A percentile compares a stretch with the other conserved stretches of the same genome.
phyloP scores from a whole-genome alignment of 2,888 invertebrate genomes.

The Melipona beecheii region DNA sequence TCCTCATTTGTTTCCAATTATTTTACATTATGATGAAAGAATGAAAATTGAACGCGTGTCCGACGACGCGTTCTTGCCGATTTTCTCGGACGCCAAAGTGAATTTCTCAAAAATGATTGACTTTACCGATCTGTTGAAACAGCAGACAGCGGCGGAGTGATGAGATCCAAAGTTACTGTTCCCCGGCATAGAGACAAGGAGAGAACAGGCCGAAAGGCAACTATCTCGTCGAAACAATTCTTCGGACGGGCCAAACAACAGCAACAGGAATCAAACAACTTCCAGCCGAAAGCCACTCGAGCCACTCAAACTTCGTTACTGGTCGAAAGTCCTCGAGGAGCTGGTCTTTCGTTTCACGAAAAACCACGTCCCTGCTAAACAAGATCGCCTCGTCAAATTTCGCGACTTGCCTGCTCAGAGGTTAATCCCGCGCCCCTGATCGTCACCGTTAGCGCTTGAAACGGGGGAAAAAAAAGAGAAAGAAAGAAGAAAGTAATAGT shows the following conservation, averaged over 20 bases:
- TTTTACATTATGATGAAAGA: too few species aligned
- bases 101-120: background rate
- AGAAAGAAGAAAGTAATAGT: too few species aligned
- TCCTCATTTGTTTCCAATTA: too few species aligned
- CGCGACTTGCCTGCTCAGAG: background rate
- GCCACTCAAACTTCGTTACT: constrained; percentile 35
- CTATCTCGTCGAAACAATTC: background rate
- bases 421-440: too few species aligned
- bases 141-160: background rate
- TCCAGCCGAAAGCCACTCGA: constrained; percentile 14
- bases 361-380: constrained; percentile 7
- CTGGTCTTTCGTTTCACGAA: constrained; percentile 2
- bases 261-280: constrained; percentile 36
- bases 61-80: too few species aligned
- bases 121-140: background rate
- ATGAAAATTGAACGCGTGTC: too few species aligned
- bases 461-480: too few species aligned
- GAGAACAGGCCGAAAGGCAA: too few species aligned
- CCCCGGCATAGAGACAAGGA: too few species aligned
- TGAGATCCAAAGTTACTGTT: background rate
- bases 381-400: background rate
- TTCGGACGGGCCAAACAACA: constrained; percentile 8
- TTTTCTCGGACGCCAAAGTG: background rate
- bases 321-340: constrained; percentile 18
- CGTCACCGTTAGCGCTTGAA: too few species aligned